These are phyloP conservation scores for Acanthopagrus latus DNA, from an alignment of 2,797 vertebrate species.

Conservation along the genomic window DNA sequence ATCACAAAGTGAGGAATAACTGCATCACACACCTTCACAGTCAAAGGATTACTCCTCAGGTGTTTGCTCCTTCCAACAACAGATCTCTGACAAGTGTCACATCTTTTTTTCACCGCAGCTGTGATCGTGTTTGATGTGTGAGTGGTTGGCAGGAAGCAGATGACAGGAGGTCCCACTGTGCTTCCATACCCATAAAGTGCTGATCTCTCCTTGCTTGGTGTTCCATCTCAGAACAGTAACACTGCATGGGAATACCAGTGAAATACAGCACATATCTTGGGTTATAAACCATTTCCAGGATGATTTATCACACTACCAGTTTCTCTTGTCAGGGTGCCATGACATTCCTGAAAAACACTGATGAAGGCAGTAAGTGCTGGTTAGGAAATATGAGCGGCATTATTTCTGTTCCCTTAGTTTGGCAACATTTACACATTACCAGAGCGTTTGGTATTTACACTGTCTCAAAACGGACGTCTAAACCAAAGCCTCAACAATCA, in stretches of 20 bases:
- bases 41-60: not conserved
- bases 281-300: not conserved
- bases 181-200: constrained; percentile 21
- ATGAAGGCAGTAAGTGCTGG: not conserved
- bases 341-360: not conserved
- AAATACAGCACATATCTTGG: not conserved
- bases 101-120: not conserved
- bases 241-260: constrained; percentile 6
- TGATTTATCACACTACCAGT: constrained; percentile 7
- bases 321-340: not conserved
- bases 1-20: not conserved
- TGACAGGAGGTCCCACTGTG: constrained; percentile 12
- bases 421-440: not conserved
- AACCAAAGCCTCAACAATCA: not conserved
- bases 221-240: constrained; percentile 9
- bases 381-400: not conserved
- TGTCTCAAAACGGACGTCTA: not conserved
- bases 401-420: not conserved
- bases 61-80: constrained; percentile 1
- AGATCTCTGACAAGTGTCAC: not conserved
- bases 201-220: not conserved
- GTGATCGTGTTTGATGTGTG: constrained; percentile 29
- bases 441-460: not conserved
- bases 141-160: constrained; percentile 20
- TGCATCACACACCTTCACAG: not conserved